A percentile compares a stretch with the other conserved stretches of the same genome.
phyloP scores from a whole-genome alignment of 2,113 vertebrate genomes.

The Electrona antarctica region DNA sequence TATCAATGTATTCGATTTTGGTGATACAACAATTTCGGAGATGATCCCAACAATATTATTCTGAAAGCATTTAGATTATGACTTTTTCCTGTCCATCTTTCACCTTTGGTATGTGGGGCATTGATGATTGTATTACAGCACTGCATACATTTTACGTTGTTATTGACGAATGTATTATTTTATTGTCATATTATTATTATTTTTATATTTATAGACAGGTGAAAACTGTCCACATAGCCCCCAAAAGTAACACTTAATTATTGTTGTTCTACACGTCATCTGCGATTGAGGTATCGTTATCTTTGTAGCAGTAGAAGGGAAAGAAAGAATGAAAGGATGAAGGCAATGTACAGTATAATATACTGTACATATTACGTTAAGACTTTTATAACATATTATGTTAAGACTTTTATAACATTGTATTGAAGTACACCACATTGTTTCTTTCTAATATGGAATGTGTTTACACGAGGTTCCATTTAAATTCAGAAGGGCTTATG shows the following conservation, averaged over 20 bases:
- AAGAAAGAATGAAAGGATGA: background rate
- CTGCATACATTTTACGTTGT: background rate
- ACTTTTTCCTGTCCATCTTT: background rate
- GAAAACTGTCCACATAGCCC: background rate
- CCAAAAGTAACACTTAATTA: background rate
- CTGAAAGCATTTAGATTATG: background rate
- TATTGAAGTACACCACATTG: conserved; percentile 28
- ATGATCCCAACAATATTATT: background rate
- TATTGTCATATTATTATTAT: background rate
- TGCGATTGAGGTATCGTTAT: background rate
- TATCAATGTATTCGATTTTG: background rate
- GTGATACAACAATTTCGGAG: background rate
- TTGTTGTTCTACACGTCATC: background rate
- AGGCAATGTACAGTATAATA: background rate
- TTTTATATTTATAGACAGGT: background rate
- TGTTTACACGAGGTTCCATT: conserved; percentile 23
- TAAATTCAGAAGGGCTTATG: background rate
- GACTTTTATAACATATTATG: background rate
- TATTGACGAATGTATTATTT: background rate
- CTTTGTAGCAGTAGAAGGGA: background rate
- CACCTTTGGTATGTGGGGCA: conserved; percentile 6
- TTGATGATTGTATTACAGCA: background rate
- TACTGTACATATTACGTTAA: background rate
- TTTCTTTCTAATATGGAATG: conserved; percentile 56
- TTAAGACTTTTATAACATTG: background rate